Base-by-base conservation (phyloP, 2,113 vertebrate genomes). In the Girardinichthys multiradiatus region DNA sequence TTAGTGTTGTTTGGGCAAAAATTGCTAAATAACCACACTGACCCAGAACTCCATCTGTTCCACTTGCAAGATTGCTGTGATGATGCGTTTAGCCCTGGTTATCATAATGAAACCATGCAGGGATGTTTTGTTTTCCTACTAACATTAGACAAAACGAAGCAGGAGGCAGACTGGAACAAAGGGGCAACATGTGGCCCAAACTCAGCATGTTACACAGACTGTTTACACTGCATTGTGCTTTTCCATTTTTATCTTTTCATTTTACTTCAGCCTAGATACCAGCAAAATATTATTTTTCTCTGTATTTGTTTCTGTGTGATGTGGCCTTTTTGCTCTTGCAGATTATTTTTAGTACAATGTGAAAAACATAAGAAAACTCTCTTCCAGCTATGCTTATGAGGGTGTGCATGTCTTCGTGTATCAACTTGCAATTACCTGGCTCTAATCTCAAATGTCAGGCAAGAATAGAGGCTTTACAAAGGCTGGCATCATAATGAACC, bases 371-470 rank as follows among this genome's bases (percentile, higher is more conserved):
- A 72, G 45, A 57, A 57, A 72, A 87, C 76, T 21, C 3, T n/a
- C 6, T 63, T 24, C 31, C 12, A 63, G 61, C 24, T 37, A 37
- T 12, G 9, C 31, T 33, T 10, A 30, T 60, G 17, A 64, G 63
- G 17, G 58, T 48, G 48, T 68, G 26, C 72, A 51, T 45, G 19
- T 63, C 37, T 64, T 39, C 57, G 70, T 28, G n/a, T 75, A 63
- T 77, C 77, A 71, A 63, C 68, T 48, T 65, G 62, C 74, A 89
- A 92, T 90, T 89, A 90, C 68, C 48, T 66, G 30, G 29, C 39
- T 61, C 59, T 67, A 73, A 80, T 79, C 74, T 60, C 4, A 89
- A 92, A 92, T 91, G 81, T 68, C 82, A 89, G 74, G 67, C 70
- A 79, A 65, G 69, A 76, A 68, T 64, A 35, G 59, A 80, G 63